Base-by-base conservation (phyloP, 2,888 invertebrate species). In the Anticlea derivata region DNA sequence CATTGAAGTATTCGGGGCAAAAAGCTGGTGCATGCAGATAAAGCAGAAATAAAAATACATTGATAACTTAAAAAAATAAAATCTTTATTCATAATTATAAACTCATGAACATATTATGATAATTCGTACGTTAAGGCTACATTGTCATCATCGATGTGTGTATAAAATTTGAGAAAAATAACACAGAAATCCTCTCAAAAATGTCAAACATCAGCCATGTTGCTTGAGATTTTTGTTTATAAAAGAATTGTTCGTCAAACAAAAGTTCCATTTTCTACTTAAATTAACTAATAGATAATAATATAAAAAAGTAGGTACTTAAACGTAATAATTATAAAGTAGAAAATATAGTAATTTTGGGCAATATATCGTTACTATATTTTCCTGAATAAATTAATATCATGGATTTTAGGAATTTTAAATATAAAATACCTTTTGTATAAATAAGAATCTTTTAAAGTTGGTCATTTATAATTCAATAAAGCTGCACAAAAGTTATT, bases 151-250 rank as follows among this genome's bases (percentile, higher is more conserved):
- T 74, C 62, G 70, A 71, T 65, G 60, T 57, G 63, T 64, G 60
- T 62, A 51, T 66, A 54, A 51, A 53, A 34, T 45, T 55, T 58
- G 63, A 45, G 50, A 58, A 52, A 56, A 35, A 47, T n/a, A n/a
- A n/a, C 2, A 54, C 43, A 57, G 38, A 44, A 27, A 50, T 35
- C 61, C 58, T 41, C 33, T 66, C 81, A 88, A 88, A 89, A 88
- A 88, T 85, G 76, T 88, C 89, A 82, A 81, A 74, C 78, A 79
- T 84, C 89, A 89, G 89, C 89, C 89, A 89, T 88, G 65, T 71
- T 71, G 75, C 75, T 78, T 81, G 84, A 89, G 80, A 88, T 87
- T 88, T 88, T 89, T 86, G 78, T 58, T 58, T 60, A 59, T 68
- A 66, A 58, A 62, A 68, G 66, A 26, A 24, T 68, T 61, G 67